Evolutionary conservation across 2,797 vertebrate genomes (phyloP), one percentile per base, ranked within the genome.

Genomic region (Labeo calbasu): DNA sequence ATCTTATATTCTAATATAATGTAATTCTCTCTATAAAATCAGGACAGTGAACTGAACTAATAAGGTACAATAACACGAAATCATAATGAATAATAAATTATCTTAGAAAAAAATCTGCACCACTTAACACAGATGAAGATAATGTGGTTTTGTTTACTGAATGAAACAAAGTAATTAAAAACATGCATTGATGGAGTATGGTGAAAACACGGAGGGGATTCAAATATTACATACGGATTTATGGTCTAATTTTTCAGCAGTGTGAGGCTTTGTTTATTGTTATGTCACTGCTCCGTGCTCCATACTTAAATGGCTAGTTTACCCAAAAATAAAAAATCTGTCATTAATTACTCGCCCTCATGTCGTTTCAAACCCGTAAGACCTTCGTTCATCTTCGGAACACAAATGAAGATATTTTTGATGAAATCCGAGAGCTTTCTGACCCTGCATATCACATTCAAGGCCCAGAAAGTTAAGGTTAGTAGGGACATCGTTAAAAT

Each of bases 51-150:
- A 25, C 13, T 70, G 28, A 21, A 68, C 88, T 13, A 50, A 84
- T 85, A 89, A 85, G 87, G 68, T 85, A 65, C 83, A 89, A 77
- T 87, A 32, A 32, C 10, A 53, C 3, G 69, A 90, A 77, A 71
- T 21, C 87, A 89, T 84, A 89, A 73, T 91, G 91, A 71, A 88
- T 82, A 71, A 88, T 82, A 65, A 90, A 32, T 50, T 50, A 82
- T 40, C 1, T 32, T 40, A 48, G 14, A 32, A 21, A 77, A 65
- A 61, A n/a, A 36, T 66, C 28, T 21, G 66, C 68, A 61, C 68
- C 17, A 72, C 53, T 32, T 59, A 25, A 48, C 40, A 48, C 36
- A 36, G 12, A 43, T 70, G 9, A 69, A n/a, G 11, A 21, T 50
- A 0, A 46, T 59, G 36, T 36, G 32, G 32, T 36, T 53, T 55